Evolutionary conservation across 2,113 vertebrate genomes (phyloP).

Genomic region (Myotis brandtii): DNA sequence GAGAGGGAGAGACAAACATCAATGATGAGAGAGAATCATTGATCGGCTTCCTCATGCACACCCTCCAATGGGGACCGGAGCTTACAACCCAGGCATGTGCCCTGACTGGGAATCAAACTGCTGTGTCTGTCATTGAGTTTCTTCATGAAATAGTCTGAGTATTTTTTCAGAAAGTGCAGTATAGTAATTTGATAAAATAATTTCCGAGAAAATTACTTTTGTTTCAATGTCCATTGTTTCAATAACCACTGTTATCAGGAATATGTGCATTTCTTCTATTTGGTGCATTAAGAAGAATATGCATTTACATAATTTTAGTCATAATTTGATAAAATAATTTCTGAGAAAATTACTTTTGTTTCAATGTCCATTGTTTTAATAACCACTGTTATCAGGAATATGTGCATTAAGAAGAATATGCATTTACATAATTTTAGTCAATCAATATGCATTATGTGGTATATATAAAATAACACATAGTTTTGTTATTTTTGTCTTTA

Average conservation of each 20-base stretch:
- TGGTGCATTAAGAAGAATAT: slow-evolving; percentile 11
- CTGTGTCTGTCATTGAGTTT: background rate
- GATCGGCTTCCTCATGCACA: no score
- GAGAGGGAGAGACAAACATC: no score
- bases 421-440: slow-evolving; percentile 54
- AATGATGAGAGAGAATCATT: no score
- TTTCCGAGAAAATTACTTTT: slow-evolving; percentile 19
- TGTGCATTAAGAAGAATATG: background rate
- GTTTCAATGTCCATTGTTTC: background rate
- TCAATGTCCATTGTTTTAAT: background rate
- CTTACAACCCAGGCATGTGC: no score
- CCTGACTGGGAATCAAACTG: no score
- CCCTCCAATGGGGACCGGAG: no score
- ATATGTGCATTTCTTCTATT: background rate
- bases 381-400: background rate
- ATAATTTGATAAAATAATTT: slow-evolving; percentile 46
- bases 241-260: background rate
- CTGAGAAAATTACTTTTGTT: slow-evolving; percentile 4
- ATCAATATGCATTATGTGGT: background rate
- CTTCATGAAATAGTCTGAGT: slow-evolving; percentile 49
- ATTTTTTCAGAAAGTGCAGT: background rate
- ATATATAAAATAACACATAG: slow-evolving; percentile 13
- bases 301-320: slow-evolving; percentile 50
- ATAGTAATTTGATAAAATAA: slow-evolving; percentile 35
- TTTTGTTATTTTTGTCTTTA: background rate